Evolutionary conservation across 2,888 invertebrate species (phyloP).

Genomic region (Tanypteryx hageni): DNA sequence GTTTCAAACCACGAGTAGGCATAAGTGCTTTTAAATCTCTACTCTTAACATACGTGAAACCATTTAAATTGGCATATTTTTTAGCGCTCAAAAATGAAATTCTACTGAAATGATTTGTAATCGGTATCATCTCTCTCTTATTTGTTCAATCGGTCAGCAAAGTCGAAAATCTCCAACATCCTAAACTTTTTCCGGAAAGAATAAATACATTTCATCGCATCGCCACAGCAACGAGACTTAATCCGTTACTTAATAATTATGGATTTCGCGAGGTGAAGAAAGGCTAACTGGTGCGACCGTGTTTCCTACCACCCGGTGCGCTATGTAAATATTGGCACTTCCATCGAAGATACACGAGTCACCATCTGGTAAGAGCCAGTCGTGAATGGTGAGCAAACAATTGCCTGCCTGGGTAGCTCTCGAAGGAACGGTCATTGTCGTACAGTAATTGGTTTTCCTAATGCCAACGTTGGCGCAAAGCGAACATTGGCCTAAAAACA

Average conservation of each 20-base stretch:
- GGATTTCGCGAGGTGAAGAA: background rate
- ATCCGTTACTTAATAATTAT: background rate
- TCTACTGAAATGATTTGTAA: background rate
- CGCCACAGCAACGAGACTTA: background rate
- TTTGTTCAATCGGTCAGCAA: background rate
- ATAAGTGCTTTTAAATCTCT: background rate
- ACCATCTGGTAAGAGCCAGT: background rate
- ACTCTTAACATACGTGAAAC: background rate
- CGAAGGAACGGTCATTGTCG: background rate
- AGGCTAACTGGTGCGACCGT: background rate
- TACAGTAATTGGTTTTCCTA: background rate
- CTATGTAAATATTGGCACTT: background rate
- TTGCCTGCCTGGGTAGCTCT: background rate
- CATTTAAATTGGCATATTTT: conserved; percentile 6
- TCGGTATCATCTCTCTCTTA: background rate
- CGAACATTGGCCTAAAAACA: too few relatives aligned
- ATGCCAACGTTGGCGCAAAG: background rate
- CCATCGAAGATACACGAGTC: background rate
- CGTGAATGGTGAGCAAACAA: background rate
- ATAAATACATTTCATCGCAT: background rate
- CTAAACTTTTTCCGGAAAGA: background rate
- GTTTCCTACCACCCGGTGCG: background rate
- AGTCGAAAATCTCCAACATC: background rate
- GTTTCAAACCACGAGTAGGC: background rate
- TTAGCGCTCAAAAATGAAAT: background rate